These are phyloP conservation scores for Choreutis nemorana DNA, from an alignment of 2,888 invertebrate genomes.

Conservation along the genomic window DNA sequence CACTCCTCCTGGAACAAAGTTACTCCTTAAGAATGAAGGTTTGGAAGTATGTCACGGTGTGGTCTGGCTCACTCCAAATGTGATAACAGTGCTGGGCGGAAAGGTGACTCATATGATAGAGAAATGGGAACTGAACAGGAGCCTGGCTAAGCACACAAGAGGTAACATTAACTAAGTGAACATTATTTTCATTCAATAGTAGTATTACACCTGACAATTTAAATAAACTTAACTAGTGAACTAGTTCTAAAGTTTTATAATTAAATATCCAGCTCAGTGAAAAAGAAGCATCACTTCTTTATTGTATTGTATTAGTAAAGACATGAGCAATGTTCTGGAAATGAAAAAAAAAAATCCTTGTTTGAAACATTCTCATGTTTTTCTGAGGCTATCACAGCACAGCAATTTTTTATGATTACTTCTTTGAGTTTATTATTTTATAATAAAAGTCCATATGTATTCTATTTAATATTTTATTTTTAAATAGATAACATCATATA, in stretches of 20 bases:
- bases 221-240: slow-evolving; percentile 8
- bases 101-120: slow-evolving; percentile 82
- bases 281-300: background rate
- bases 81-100: slow-evolving; percentile 82
- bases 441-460: too few species aligned
- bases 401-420: too few species aligned
- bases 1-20: slow-evolving; percentile 90
- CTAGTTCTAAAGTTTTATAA: background rate
- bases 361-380: too few species aligned
- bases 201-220: slow-evolving; percentile 32
- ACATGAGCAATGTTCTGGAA: too few species aligned
- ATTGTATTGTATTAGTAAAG: too few species aligned
- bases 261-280: background rate
- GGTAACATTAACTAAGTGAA: slow-evolving; percentile 25
- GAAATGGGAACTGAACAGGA: slow-evolving; percentile 83
- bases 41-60: slow-evolving; percentile 74
- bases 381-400: too few species aligned
- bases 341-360: too few species aligned
- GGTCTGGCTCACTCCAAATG: slow-evolving; percentile 72
- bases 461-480: too few species aligned
- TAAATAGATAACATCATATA: too few species aligned
- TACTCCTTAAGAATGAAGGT: slow-evolving; percentile 58
- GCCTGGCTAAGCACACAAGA: slow-evolving; percentile 70
- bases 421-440: too few species aligned
- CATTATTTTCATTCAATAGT: too few species aligned